Base-by-base conservation (phyloP, 2,797 vertebrate genomes). In the Sebastes paucispinis region DNA sequence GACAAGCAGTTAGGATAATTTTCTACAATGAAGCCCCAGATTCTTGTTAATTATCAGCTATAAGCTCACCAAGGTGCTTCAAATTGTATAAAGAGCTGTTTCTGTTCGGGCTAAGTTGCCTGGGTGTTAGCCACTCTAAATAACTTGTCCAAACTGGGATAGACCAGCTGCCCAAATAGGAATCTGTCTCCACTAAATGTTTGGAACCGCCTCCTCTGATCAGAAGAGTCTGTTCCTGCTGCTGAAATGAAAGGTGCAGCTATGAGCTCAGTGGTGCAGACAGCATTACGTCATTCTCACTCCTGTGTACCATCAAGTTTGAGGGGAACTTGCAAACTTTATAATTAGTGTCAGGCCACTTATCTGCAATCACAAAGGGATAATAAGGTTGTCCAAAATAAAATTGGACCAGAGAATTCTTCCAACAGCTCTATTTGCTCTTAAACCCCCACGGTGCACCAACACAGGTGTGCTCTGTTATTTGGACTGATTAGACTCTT, bases 181-280 rank as follows among this genome's bases (percentile, higher is more conserved):
- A 16, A 69, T 55, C 25, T n/a, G 73, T 69, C 55, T 71, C 64
- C 34, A 22, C 36, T 77, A 65, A 72, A 66, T 6, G 59, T 71
- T 69, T 58, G 22, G 16, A 85, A 63, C 65, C 25, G 65, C 73
- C 76, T 82, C 72, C 55, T 81, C 71, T 25, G 79, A 75, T 81
- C 67, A 77, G 72, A 69, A 34, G 72, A 83, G 77, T 52, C 60
- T 71, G 75, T 77, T 87, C 77, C 82, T 78, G 73, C 78, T 27
- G 80, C 73, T 81, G 70, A 68, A 60, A 70, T 71, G 77, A 76
- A 75, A 72, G 76, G 73, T 79, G 79, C 89, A 87, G 86, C 86
- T 88, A 76, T 69, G 86, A 86, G 71, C 77, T 85, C 77, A 29
- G 77, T 2, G 59, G 66, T 65, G 70, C 78, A 63, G 69, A 63